These are phyloP conservation scores for Neopipo cinnamomea DNA, from an alignment of 2,113 vertebrate species.

Conservation along the genomic window DNA sequence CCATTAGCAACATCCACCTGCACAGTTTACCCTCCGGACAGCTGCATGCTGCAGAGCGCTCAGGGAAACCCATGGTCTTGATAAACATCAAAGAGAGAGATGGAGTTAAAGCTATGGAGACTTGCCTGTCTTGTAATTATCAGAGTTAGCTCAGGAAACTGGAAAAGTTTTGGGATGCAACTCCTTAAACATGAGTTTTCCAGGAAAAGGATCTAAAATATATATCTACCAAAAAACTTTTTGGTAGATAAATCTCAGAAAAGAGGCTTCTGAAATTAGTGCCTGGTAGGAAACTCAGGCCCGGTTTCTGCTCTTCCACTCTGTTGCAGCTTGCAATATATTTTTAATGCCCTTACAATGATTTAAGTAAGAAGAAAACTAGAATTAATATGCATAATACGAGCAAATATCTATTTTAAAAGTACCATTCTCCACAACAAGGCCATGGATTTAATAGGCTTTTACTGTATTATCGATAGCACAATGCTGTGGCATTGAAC, in stretches of 20 bases:
- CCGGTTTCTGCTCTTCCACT: neutral
- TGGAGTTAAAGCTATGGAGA: neutral
- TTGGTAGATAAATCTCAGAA: neutral
- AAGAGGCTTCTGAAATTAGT: neutral
- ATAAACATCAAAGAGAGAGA: neutral
- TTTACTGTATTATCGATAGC: slow-evolving; percentile 20
- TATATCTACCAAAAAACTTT: too few species aligned
- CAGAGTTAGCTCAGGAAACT: neutral
- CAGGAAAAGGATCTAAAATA: neutral
- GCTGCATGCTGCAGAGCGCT: neutral
- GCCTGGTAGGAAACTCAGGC: neutral
- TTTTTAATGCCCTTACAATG: neutral
- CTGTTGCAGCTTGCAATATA: neutral
- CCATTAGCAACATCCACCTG: neutral
- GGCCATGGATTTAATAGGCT: slow-evolving; percentile 20
- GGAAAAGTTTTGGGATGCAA: neutral
- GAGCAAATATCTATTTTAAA: slow-evolving; percentile 5
- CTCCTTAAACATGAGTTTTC: neutral
- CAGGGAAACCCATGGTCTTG: neutral
- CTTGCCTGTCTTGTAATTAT: neutral
- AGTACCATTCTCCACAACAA: neutral
- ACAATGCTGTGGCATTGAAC: slow-evolving; percentile 27
- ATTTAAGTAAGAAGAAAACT: neutral
- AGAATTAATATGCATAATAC: neutral
- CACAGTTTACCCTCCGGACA: neutral